Percentiles rank a stretch among this genome's conserved stretches.
phyloP scores from a whole-genome alignment of 2,888 invertebrate species.

The Phyto melanocephala region DNA sequence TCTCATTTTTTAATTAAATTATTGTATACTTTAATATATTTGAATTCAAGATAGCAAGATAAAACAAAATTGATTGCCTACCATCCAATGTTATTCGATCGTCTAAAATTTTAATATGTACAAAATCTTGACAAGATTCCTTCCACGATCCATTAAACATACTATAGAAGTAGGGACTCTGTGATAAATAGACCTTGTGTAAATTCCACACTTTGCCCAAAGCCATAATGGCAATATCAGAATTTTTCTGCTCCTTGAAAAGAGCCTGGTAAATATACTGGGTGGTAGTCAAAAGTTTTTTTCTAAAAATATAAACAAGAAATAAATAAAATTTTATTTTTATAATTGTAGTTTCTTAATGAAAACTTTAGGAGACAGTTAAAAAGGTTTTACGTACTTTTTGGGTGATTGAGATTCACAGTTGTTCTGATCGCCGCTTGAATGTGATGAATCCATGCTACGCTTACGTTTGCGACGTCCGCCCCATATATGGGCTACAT shows the following conservation, averaged over 20 bases:
- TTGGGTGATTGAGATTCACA: conserved; percentile 82
- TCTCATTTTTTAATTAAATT: no score
- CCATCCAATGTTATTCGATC: conserved; percentile 85
- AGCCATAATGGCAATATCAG: conserved; percentile 86
- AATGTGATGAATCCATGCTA: conserved; percentile 69
- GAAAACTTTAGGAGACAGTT: no score
- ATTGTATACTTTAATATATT: no score
- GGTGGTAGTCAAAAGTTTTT: conserved; percentile 85
- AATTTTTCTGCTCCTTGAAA: conserved; percentile 87
- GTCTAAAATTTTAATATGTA: conserved; percentile 85
- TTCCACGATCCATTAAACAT: conserved; percentile 91
- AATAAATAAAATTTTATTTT: neutral
- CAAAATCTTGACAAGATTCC: conserved; percentile 83
- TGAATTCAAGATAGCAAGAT: no score
- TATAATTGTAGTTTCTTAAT: no score
- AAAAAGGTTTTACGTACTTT: conserved; percentile 78
- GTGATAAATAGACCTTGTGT: conserved; percentile 88
- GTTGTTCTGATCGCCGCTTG: conserved; percentile 75
- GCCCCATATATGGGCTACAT: conserved; percentile 79
- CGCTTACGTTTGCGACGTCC: conserved; percentile 81
- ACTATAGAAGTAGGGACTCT: conserved; percentile 88
- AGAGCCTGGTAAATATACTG: conserved; percentile 89
- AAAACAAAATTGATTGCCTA: conserved; percentile 74
- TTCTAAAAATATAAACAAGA: conserved; percentile 73
- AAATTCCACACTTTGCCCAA: conserved; percentile 86